Base-by-base conservation (phyloP, 2,888 invertebrate genomes). In the Axea sp. region DNA sequence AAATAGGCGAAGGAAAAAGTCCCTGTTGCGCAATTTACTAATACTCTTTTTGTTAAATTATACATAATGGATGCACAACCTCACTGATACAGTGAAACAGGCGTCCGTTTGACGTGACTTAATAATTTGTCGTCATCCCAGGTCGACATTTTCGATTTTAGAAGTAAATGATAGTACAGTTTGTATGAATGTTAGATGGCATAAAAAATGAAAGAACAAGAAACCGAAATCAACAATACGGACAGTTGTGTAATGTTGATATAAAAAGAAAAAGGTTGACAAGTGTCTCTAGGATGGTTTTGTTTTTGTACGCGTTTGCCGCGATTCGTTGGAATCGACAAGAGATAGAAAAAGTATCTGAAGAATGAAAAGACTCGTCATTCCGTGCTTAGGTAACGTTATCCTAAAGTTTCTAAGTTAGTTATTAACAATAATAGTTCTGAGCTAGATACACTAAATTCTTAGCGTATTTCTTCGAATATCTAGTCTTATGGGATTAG, bases 1-100 rank as follows among this genome's bases (percentile, higher is more conserved):
- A 31, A 47, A 47, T 8, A 37, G 17, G 15, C 14, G 22, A 24
- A 9, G 9, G 35, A 9, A 47, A 17, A 11, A 24, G 43, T 37
- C 28, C 15, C 67, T 62, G 64, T 76, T 74, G 74, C 62, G 71
- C 72, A 75, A 77, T 83, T 81, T 80, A 82, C 83, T 83, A 86
- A 84, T 86, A 85, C 84, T 84, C 80, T 80, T 9, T 47, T 53
- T 22, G 6, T 59, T 55, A 81, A 79, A 81, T 83, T 80, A 82
- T 69, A 76, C 67, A 81, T 80, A 82, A 83, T 81, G 75, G 79
- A 79, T 76, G 82, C 75, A 76, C 79, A 81, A 82, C 82, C 85
- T 85, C 87, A 86, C 87, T 87, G 87, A 87, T 87, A 84, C 87
- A 87, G 87, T 85, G 86, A 87, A 68, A 76, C 80, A 76, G 71